Evolutionary conservation across 53 echinoderm and acorn worm species (phyloP), one percentile per base, ranked within the genome.

Genomic region (Antedon mediterranea): DNA sequence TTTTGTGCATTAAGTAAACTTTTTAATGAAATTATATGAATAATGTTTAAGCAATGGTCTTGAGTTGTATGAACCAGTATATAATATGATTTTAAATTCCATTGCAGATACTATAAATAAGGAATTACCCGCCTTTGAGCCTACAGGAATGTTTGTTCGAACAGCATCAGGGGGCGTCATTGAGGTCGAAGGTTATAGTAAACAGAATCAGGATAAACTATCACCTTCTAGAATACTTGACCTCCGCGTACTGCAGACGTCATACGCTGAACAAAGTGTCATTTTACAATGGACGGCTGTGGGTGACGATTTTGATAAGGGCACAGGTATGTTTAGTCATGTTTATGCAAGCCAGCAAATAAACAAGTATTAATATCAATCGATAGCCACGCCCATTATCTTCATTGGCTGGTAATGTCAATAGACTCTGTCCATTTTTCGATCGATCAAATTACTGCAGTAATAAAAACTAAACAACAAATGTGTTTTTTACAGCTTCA

Each of bases 271-370:
- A 4, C n/a, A 71, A 5, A 80, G 79, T 33, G 85, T 85, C 3
- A 76, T 80, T 33, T 42, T 85, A 30, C 85, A 76, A 33, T 85
- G 85, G 85, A 85, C 80, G 4, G 85, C 85, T 0, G 79, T 79
- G 1, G 85, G 85, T 3, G 80, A 80, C 34, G 85, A 85, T 34
- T 80, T 32, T 43, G 80, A 85, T n/a, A 79, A 85, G 76, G 85
- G 85, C 26, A 80, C 37, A 30, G 85, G 85, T 85, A 43, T 41
- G 33, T 31, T 30, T 1, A 28, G 3, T 30, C 6, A 37, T 37
- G 4, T 37, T 11, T 37, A 4, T 11, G 4, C 4, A 11, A 37
- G 11, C 37, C 37, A 37, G 11, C 37, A 37, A 4, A 37, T n/a
- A n/a, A n/a, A n/a, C n/a, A n/a, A n/a, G n/a, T n/a, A n/a, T n/a